Evolutionary conservation across 2,888 invertebrate species (phyloP).

Genomic region (Netelia melanura): DNA sequence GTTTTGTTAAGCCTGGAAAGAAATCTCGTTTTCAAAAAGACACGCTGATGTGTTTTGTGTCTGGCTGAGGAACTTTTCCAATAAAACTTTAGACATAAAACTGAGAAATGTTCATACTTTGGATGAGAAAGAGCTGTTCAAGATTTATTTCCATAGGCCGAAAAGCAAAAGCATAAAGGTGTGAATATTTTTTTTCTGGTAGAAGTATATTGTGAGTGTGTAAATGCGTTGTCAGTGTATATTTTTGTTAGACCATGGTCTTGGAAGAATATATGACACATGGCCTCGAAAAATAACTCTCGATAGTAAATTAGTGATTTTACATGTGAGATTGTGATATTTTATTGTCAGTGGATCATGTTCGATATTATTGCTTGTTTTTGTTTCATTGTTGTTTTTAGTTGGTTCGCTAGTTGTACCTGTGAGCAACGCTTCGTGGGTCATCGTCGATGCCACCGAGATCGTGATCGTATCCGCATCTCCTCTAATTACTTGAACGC

Average conservation of each 20-base stretch:
- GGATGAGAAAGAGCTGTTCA: neutral
- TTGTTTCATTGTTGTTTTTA: slow-evolving; percentile 20
- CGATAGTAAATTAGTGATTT: slow-evolving; percentile 12
- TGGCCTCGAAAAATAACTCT: neutral
- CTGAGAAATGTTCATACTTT: too few species aligned
- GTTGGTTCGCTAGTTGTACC: slow-evolving; percentile 85
- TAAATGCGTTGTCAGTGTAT: slow-evolving; percentile 45
- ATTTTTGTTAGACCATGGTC: neutral
- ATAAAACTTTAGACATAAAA: too few species aligned
- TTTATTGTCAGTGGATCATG: slow-evolving; percentile 35
- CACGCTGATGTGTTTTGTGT: too few species aligned
- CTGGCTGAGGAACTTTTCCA: too few species aligned
- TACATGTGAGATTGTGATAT: slow-evolving; percentile 12
- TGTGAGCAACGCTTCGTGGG: slow-evolving; percentile 88
- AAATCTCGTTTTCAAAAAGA: neutral
- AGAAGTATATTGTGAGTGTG: slow-evolving; percentile 45
- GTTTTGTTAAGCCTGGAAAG: neutral
- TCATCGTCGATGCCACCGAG: slow-evolving; percentile 87
- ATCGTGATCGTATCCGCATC: slow-evolving; percentile 84
- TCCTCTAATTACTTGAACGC: slow-evolving; percentile 81
- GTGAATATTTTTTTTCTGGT: slow-evolving; percentile 17
- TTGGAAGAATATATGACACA: neutral
- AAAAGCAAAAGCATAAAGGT: slow-evolving; percentile 36
- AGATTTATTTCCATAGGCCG: neutral
- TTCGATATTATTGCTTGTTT: slow-evolving; percentile 45